Percentiles rank a stretch among this genome's conserved stretches.
Conservation (phyloP, 2,113 vertebrate species). For the Daphoenositta chrysoptera region DNA sequence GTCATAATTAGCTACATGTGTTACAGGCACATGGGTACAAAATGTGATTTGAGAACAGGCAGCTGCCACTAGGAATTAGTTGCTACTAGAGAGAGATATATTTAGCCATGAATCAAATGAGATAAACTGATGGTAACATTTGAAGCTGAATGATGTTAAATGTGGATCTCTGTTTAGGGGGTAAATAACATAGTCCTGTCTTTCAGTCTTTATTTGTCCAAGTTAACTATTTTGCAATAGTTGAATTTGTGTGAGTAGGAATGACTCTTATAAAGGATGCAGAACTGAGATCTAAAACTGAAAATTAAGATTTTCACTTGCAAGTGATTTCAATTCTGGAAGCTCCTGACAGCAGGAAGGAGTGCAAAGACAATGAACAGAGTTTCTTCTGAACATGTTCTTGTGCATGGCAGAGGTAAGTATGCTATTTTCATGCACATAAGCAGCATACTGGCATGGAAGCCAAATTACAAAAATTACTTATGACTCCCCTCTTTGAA, state of each 20-base stretch:
- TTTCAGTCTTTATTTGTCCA: not conserved
- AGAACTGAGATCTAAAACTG: not conserved
- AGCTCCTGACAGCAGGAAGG: not conserved
- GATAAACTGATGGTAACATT: not conserved
- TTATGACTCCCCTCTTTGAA: not conserved
- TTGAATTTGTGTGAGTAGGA: not conserved
- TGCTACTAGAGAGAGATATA: not conserved
- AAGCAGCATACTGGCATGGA: not conserved
- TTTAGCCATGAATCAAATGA: not conserved
- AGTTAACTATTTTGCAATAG: not conserved
- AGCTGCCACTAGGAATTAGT: not conserved
- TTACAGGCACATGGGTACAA: not conserved
- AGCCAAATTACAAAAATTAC: not conserved
- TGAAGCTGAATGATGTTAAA: not conserved
- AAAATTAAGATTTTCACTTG: not conserved
- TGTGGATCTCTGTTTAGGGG: not conserved
- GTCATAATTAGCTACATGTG: not conserved
- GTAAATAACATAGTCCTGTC: not conserved
- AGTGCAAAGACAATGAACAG: not conserved
- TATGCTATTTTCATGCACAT: not conserved
- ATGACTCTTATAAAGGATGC: not conserved
- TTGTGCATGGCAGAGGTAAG: not conserved
- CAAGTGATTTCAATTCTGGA: not conserved
- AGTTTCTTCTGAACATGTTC: not conserved
- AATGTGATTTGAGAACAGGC: slow-evolving; percentile 17